Conservation (phyloP, 2,888 invertebrate genomes). For the Reticulitermes lucifugus region DNA sequence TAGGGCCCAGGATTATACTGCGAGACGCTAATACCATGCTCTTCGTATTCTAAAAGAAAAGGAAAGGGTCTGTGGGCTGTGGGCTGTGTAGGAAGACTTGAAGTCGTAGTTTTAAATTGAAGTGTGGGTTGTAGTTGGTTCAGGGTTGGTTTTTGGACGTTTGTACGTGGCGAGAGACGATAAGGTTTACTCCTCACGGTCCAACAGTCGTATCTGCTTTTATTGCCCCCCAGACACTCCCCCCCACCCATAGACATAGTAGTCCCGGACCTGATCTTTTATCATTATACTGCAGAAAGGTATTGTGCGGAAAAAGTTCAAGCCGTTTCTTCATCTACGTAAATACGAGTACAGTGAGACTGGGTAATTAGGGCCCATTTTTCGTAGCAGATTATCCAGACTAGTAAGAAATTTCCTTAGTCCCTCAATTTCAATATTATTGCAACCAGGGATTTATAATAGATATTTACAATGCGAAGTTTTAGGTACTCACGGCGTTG, state of each 20-base stretch:
- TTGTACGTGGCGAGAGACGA: slow-evolving; percentile 27
- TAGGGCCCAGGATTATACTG: neutral
- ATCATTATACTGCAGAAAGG: neutral
- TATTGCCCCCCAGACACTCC: slow-evolving; percentile 25
- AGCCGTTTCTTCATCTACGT: no score
- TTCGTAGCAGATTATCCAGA: no score
- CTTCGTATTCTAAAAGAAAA: neutral
- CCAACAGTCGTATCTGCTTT: slow-evolving; percentile 31
- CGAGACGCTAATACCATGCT: slow-evolving; percentile 6
- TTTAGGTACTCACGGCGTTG: no score
- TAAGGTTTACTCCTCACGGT: slow-evolving; percentile 15
- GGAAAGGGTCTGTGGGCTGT: neutral
- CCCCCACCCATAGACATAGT: neutral
- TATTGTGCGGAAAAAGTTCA: neutral
- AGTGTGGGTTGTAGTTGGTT: slow-evolving; percentile 35
- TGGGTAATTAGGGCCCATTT: no score
- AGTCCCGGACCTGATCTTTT: neutral
- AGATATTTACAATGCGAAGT: no score
- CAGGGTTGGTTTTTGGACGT: neutral
- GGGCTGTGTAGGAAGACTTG: slow-evolving; percentile 1
- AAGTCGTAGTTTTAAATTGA: slow-evolving; percentile 31
- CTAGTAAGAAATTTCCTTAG: no score
- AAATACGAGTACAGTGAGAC: no score
- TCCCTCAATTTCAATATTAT: no score
- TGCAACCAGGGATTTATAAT: no score